A percentile compares a stretch with the other conserved stretches of the same genome.
These are phyloP conservation scores for Cassiopea xamachana DNA, from an alignment of 30 jellyfish, hydroid and myxozoan species.

Conservation along the genomic window DNA sequence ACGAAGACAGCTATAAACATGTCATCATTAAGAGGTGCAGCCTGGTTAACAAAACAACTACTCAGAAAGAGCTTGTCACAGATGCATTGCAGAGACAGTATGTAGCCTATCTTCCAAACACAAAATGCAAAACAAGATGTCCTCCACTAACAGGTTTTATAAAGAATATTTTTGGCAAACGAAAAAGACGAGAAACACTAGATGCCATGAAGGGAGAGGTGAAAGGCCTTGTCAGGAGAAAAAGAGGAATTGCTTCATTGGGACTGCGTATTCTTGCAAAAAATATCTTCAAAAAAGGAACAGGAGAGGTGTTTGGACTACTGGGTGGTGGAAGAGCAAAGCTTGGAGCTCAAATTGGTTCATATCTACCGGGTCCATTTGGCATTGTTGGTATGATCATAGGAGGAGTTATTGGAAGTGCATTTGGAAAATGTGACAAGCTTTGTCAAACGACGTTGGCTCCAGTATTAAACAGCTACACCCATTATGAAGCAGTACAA, in stretches of 20 bases:
- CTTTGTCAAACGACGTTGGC: conserved; percentile 20
- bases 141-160: conserved; percentile 81
- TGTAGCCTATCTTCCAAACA: conserved; percentile 5
- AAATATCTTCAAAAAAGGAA: background rate
- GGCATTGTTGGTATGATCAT: conserved; percentile 60
- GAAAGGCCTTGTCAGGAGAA: conserved; percentile 4
- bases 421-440: conserved; percentile 71
- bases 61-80: conserved; percentile 8
- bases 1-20: conserved; percentile 32
- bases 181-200: conserved; percentile 20
- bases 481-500: conserved; percentile 14
- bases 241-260: conserved; percentile 33
- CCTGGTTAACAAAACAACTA: conserved; percentile 17
- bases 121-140: conserved; percentile 58
- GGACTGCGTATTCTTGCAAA: conserved; percentile 8
- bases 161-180: conserved; percentile 60
- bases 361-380: conserved; percentile 57
- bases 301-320: conserved; percentile 20
- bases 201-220: background rate
- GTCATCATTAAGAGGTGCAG: conserved; percentile 32
- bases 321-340: conserved; percentile 61
- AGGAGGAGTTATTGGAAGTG: conserved; percentile 74
- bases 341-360: conserved; percentile 69
- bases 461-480: conserved; percentile 33
- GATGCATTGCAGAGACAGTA: conserved; percentile 19